phyloP scores from a whole-genome alignment of 1,140 invertebrate species.

The Thaumatotibia leucotreta region DNA sequence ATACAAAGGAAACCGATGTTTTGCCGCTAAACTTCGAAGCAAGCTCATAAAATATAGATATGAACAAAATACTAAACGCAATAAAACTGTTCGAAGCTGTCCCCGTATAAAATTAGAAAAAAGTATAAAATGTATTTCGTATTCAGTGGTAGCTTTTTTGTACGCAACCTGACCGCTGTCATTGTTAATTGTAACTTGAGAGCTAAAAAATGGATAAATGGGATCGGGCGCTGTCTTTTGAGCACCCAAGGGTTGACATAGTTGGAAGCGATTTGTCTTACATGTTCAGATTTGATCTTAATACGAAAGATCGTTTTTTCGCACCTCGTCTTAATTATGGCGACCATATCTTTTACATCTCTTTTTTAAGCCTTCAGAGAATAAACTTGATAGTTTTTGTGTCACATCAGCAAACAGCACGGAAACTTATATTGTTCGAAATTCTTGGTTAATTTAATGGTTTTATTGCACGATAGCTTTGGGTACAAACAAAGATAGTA shows the following conservation, averaged over 20 bases:
- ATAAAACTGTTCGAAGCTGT: slow-evolving; percentile 47
- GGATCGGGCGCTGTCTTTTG: slow-evolving; percentile 38
- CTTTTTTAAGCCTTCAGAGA: slow-evolving; percentile 29
- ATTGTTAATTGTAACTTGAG: slow-evolving; percentile 51
- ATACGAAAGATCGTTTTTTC: slow-evolving; percentile 51
- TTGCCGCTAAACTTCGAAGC: slow-evolving; percentile 42
- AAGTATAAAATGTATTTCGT: slow-evolving; percentile 37
- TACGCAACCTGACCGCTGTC: slow-evolving; percentile 60
- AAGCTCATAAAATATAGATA: slow-evolving; percentile 63
- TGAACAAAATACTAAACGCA: slow-evolving; percentile 57
- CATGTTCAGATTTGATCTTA: slow-evolving; percentile 57
- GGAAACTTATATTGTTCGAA: background rate
- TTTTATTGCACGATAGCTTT: slow-evolving; percentile 51
- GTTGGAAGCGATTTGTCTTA: slow-evolving; percentile 65
- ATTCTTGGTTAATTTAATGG: slow-evolving; percentile 32
- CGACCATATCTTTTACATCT: slow-evolving; percentile 36
- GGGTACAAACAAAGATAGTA: slow-evolving; percentile 32
- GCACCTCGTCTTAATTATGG: slow-evolving; percentile 45
- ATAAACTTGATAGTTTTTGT: background rate
- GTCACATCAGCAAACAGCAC: background rate
- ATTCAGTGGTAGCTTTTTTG: slow-evolving; percentile 44
- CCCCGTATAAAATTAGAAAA: slow-evolving; percentile 40
- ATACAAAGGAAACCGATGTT: slow-evolving; percentile 63
- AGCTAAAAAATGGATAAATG: slow-evolving; percentile 62
- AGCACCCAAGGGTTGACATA: slow-evolving; percentile 62